Percentiles rank a stretch among this genome's conserved stretches.
phyloP scores from a whole-genome alignment of 2,113 vertebrate genomes.

The Echinops telfairi region DNA sequence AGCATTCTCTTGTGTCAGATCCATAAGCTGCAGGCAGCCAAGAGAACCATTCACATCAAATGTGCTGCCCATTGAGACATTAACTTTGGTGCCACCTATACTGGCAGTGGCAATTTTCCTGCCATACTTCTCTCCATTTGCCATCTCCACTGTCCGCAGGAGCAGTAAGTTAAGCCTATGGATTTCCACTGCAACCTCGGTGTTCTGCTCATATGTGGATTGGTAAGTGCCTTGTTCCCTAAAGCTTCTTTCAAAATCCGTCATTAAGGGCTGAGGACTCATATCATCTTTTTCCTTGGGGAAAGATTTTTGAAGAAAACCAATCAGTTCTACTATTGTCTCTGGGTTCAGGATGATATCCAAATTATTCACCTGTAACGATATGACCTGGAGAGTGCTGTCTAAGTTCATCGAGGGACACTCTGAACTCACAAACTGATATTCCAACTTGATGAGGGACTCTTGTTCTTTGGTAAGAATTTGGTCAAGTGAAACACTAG shows the following conservation, averaged over 20 bases:
- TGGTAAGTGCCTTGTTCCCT: constrained; percentile 90
- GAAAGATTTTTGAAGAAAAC: constrained; percentile 98
- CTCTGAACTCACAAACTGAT: constrained; percentile 98
- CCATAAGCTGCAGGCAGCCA: constrained; percentile 95
- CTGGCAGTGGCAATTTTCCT: constrained; percentile 98
- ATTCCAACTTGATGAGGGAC: constrained; percentile 96
- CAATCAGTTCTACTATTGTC: constrained; percentile 97
- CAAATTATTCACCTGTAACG: constrained; percentile 96
- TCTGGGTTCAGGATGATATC: constrained; percentile 99
- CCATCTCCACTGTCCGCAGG: constrained; percentile 92
- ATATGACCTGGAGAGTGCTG: constrained; percentile 95
- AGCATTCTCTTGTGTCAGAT: constrained; percentile 93
- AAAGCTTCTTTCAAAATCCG: constrained; percentile 85
- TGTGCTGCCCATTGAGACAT: constrained; percentile 93
- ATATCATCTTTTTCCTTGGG: constrained; percentile 93
- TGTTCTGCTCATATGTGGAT: constrained; percentile 95
- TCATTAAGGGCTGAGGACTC: constrained; percentile 89
- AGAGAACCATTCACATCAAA: constrained; percentile 95
- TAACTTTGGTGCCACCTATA: constrained; percentile 96
- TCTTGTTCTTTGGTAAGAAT: constrained; percentile 90
- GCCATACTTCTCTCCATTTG: constrained; percentile 93
- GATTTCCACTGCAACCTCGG: constrained; percentile 96
- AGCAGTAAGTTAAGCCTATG: constrained; percentile 96
- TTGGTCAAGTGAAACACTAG: constrained; percentile 56
- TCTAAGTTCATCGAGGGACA: constrained; percentile 97